These are phyloP conservation scores for Gasterosteus aculeatus DNA, from an alignment of 2,113 vertebrate genomes.

Conservation along the genomic window DNA sequence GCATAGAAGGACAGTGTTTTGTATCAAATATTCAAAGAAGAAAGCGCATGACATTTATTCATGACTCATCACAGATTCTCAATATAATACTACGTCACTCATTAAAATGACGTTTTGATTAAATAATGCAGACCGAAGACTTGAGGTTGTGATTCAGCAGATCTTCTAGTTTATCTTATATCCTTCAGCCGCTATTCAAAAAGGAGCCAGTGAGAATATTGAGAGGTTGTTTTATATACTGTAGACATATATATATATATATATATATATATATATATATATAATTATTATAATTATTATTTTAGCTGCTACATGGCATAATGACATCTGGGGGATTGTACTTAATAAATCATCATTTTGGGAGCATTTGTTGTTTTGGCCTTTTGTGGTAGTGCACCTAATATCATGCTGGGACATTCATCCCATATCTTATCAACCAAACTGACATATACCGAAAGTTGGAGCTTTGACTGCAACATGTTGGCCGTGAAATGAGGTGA, in stretches of 20 bases:
- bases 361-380: background rate
- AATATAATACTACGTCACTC: constrained; percentile 7
- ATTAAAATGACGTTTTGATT: constrained; percentile 16
- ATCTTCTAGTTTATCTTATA: constrained; percentile 9
- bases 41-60: background rate
- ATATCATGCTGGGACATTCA: background rate
- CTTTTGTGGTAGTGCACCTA: background rate
- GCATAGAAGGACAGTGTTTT: background rate
- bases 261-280: too few species aligned
- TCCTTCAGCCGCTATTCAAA: background rate
- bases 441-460: background rate
- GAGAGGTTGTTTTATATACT: constrained; percentile 1
- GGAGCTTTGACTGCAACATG: background rate
- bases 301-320: background rate
- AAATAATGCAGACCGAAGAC: constrained; percentile 8
- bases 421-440: background rate
- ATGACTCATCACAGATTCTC: background rate
- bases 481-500: background rate
- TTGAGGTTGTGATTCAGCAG: constrained; percentile 25
- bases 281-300: background rate
- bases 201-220: background rate
- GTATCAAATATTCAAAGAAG: background rate
- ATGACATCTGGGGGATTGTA: background rate
- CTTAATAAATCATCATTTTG: background rate
- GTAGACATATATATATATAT: too few species aligned